These are phyloP conservation scores for Myiagra hebetior DNA, from an alignment of 2,113 vertebrate species.

Conservation along the genomic window DNA sequence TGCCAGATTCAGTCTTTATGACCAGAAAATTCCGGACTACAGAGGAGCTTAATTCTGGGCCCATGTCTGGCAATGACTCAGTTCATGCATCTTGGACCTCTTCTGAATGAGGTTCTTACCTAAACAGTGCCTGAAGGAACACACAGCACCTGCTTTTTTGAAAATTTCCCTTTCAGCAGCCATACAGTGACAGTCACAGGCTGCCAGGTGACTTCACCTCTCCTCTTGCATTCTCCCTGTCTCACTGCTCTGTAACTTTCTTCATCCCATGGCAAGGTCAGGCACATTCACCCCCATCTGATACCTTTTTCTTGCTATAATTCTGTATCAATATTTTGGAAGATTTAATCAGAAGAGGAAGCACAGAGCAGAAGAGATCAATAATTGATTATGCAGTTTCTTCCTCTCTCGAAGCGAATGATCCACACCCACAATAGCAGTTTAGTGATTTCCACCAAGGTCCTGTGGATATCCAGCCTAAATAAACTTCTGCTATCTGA, in stretches of 20 bases:
- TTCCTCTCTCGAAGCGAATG: neutral
- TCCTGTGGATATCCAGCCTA: neutral
- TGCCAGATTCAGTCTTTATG: neutral
- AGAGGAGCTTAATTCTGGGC: neutral
- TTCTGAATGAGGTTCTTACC: neutral
- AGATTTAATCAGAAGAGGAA: constrained; percentile 50
- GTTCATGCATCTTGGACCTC: neutral
- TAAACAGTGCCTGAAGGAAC: neutral
- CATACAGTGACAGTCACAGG: neutral
- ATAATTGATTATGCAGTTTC: constrained; percentile 49
- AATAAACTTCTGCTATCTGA: neutral
- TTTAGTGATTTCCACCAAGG: neutral
- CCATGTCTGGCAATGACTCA: neutral
- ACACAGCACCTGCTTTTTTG: neutral
- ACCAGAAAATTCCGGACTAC: neutral
- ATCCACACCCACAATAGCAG: neutral
- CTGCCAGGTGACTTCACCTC: neutral
- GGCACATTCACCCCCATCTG: neutral
- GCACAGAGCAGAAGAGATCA: neutral
- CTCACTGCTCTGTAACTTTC: neutral
- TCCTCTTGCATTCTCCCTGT: neutral
- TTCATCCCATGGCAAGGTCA: neutral
- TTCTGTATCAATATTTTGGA: constrained; percentile 3
- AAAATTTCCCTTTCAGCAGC: neutral
- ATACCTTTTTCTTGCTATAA: neutral